Conservation (phyloP, 2,113 vertebrate species). For the Anhinga anhinga region DNA sequence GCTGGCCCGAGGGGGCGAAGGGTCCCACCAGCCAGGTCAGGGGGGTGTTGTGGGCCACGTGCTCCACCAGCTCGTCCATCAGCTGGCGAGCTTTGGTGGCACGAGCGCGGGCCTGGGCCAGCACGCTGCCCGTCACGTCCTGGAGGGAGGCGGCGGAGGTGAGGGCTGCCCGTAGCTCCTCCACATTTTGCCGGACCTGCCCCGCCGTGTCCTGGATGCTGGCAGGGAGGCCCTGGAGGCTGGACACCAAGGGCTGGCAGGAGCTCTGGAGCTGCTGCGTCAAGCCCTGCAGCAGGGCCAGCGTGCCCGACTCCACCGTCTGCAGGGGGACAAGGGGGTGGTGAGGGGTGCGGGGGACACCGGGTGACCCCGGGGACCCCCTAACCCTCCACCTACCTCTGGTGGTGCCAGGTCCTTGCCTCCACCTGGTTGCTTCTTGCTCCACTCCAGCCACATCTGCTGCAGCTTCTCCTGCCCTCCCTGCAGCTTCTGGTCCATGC, state of each 20-base stretch:
- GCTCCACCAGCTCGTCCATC: conserved; percentile 83
- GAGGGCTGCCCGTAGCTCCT: conserved; percentile 77
- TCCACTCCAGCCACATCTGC: conserved; percentile 84
- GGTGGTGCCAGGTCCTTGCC: not conserved
- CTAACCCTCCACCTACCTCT: not conserved
- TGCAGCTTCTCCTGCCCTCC: conserved; percentile 79
- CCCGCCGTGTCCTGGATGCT: conserved; percentile 79
- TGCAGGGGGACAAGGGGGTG: not conserved
- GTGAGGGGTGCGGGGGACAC: not conserved
- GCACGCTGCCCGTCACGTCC: conserved; percentile 68
- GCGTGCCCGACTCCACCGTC: conserved; percentile 1
- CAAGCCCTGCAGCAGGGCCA: conserved; percentile 77
- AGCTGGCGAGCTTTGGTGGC: conserved; percentile 77
- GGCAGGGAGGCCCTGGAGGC: conserved; percentile 82
- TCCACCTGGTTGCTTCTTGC: not conserved
- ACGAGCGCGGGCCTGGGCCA: conserved; percentile 71
- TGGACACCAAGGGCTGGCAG: conserved; percentile 77
- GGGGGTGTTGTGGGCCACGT: conserved; percentile 70
- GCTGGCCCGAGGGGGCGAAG: not conserved
- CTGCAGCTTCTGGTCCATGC: conserved; percentile 60
- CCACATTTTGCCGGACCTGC: conserved; percentile 73
- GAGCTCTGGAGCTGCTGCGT: conserved; percentile 78
- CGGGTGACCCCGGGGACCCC: accelerated
- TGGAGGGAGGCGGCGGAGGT: conserved; percentile 31
- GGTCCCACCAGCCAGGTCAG: conserved; percentile 70